Evolutionary conservation across 2,888 invertebrate species (phyloP).

Genomic region (Drosophila suboccidentalis): DNA sequence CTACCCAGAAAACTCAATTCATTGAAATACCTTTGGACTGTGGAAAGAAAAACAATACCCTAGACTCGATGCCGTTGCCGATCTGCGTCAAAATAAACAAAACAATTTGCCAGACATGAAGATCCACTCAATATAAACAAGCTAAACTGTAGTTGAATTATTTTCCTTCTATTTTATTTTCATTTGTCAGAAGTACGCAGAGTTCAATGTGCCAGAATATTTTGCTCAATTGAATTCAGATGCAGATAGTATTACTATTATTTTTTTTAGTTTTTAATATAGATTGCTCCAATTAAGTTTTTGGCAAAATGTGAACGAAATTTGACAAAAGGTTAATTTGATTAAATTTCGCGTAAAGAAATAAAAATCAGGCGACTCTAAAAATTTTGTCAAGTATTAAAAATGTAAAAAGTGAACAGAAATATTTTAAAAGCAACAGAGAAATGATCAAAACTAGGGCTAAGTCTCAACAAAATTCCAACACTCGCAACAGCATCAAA

Average conservation of each 20-base stretch:
- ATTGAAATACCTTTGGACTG: background rate
- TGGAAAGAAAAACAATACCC: conserved; percentile 27
- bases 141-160: conserved; percentile 7
- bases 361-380: conserved; percentile 15
- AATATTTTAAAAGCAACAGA: background rate
- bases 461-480: too few relatives aligned
- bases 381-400: conserved; percentile 9
- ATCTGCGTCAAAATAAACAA: conserved; percentile 33
- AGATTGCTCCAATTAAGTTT: conserved; percentile 1
- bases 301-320: background rate
- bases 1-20: background rate
- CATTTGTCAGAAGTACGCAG: background rate
- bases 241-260: conserved; percentile 7
- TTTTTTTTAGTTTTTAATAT: background rate
- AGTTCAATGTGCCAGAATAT: background rate
- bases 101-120: conserved; percentile 30
- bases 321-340: conserved; percentile 57
- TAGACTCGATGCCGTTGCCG: conserved; percentile 24
- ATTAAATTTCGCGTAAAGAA: conserved; percentile 23
- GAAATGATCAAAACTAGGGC: too few relatives aligned
- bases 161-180: conserved; percentile 6
- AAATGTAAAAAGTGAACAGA: too few relatives aligned
- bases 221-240: conserved; percentile 7
- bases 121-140: conserved; percentile 18
- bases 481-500: too few relatives aligned